Percentiles rank a stretch among this genome's conserved stretches.
Conservation (phyloP, 2,888 invertebrate species). For the Neria commutata region DNA sequence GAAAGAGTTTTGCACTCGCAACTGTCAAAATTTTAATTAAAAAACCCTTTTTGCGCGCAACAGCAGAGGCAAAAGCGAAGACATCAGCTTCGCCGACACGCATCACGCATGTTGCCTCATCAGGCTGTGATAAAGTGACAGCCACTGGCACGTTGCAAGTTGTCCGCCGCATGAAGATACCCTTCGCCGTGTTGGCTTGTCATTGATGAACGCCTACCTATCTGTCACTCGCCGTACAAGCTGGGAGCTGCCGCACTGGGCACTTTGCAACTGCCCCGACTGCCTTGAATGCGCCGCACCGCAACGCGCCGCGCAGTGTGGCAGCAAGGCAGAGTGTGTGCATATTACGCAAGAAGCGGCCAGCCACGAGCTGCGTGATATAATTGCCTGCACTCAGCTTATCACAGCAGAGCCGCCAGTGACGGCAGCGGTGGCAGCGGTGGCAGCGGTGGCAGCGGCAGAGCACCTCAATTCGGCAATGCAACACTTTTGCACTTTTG, state of each 20-base stretch:
- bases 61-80: slow-evolving; percentile 10
- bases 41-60: slow-evolving; percentile 6
- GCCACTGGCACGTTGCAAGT: slow-evolving; percentile 11
- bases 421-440: too few species aligned
- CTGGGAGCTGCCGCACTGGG: too few species aligned
- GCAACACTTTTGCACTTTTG: too few species aligned
- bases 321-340: too few species aligned
- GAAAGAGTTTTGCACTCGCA: slow-evolving; percentile 3
- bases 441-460: too few species aligned
- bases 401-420: too few species aligned
- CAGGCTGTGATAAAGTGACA: slow-evolving; percentile 3
- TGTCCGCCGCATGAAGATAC: slow-evolving; percentile 11
- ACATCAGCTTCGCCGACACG: slow-evolving; percentile 5
- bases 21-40: slow-evolving; percentile 16
- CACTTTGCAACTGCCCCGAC: too few species aligned
- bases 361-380: too few species aligned
- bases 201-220: slow-evolving; percentile 45
- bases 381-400: too few species aligned
- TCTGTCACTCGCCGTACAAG: slow-evolving; percentile 18
- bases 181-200: slow-evolving; percentile 26
- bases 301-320: too few species aligned
- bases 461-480: not conserved
- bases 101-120: slow-evolving; percentile 3
- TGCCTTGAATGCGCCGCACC: too few species aligned
- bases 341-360: too few species aligned